Conservation (phyloP, 1,140 invertebrate genomes). For the Zaprionus camerounensis region DNA sequence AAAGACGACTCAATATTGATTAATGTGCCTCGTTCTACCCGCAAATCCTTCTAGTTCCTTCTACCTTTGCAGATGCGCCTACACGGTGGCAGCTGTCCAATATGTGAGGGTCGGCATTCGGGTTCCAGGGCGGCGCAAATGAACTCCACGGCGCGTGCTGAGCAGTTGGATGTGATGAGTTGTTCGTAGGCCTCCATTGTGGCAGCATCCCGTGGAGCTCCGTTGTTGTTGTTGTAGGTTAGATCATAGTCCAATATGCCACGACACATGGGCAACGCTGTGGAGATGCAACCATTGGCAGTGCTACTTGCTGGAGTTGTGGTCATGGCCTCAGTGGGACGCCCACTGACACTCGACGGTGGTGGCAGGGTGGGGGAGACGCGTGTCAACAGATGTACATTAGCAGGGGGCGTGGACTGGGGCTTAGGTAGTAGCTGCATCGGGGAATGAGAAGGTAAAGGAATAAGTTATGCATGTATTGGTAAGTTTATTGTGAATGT, state of each 20-base stretch:
- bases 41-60: slow-evolving; percentile 6
- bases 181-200: slow-evolving; percentile 72
- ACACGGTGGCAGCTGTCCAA: slow-evolving; percentile 86
- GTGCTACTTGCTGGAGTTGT: slow-evolving; percentile 69
- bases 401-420: slow-evolving; percentile 78
- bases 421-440: slow-evolving; percentile 68
- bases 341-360: slow-evolving; percentile 52
- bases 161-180: slow-evolving; percentile 87
- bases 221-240: slow-evolving; percentile 78
- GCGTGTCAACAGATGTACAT: slow-evolving; percentile 85
- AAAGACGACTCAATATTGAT: not conserved
- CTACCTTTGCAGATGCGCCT: slow-evolving; percentile 88
- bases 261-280: slow-evolving; percentile 85
- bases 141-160: slow-evolving; percentile 87
- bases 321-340: slow-evolving; percentile 81
- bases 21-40: slow-evolving; percentile 2
- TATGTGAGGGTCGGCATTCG: slow-evolving; percentile 87
- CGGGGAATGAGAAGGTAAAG: not conserved
- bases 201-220: slow-evolving; percentile 50
- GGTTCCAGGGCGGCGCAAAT: slow-evolving; percentile 88
- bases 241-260: slow-evolving; percentile 88
- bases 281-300: slow-evolving; percentile 79
- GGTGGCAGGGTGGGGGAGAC: slow-evolving; percentile 87
- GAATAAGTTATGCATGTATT: not conserved
- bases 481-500: not conserved